A percentile compares a stretch with the other conserved stretches of the same genome.
Conservation (phyloP, 2,113 vertebrate genomes). For the Oryctolagus cuniculus region DNA sequence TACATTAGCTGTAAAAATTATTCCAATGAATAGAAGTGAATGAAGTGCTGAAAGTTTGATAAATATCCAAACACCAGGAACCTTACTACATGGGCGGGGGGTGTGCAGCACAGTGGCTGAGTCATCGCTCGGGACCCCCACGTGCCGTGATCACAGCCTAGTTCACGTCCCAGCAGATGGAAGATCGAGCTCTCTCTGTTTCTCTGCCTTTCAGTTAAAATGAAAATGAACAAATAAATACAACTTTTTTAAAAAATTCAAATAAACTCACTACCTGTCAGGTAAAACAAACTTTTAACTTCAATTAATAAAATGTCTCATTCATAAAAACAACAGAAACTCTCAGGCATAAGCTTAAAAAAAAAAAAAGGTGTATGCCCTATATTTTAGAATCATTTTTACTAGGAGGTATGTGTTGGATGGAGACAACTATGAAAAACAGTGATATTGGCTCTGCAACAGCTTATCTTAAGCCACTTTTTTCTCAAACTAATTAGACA, state of each 20-base stretch:
- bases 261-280: not conserved
- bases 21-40: conserved; percentile 40
- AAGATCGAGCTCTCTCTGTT: too few relatives aligned
- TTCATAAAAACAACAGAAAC: conserved; percentile 49
- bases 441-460: not conserved
- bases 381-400: conserved; percentile 43
- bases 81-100: not conserved
- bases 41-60: conserved; percentile 3
- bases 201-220: too few relatives aligned
- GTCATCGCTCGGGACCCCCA: too few relatives aligned
- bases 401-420: not conserved
- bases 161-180: too few relatives aligned
- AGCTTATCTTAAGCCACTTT: not conserved
- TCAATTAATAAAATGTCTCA: not conserved
- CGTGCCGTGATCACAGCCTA: too few relatives aligned
- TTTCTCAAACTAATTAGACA: not conserved
- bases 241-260: not conserved
- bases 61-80: conserved; percentile 3
- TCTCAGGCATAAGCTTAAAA: conserved; percentile 7
- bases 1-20: conserved; percentile 25
- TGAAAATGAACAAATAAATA: too few relatives aligned
- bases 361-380: not conserved
- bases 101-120: too few relatives aligned
- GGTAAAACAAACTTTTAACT: conserved; percentile 10
- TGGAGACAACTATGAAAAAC: conserved; percentile 6